These are phyloP conservation scores for Caenorhabditis virilis DNA, from an alignment of 2,888 invertebrate genomes.

Conservation along the genomic window DNA sequence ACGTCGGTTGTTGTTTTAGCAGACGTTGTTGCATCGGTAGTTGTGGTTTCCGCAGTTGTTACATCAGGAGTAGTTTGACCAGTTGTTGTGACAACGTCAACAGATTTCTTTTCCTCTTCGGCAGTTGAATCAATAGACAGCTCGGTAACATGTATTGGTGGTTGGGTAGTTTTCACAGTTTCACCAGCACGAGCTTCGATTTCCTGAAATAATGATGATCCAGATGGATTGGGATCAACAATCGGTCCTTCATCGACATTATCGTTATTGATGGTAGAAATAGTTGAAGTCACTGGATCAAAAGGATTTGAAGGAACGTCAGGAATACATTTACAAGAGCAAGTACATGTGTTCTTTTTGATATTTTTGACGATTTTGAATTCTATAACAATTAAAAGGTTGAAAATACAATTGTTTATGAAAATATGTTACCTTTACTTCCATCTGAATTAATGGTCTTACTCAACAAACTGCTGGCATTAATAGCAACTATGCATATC, in stretches of 20 bases:
- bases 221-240: slow-evolving; percentile 40
- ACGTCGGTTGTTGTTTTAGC: slow-evolving; percentile 7
- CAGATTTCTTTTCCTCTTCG: not conserved
- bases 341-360: slow-evolving; percentile 47
- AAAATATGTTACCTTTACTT: slow-evolving; percentile 28
- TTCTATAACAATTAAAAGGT: slow-evolving; percentile 28
- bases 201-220: slow-evolving; percentile 39
- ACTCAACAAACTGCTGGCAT: slow-evolving; percentile 36
- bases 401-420: not conserved
- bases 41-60: slow-evolving; percentile 3
- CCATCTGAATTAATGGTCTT: slow-evolving; percentile 49
- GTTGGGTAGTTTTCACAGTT: not conserved
- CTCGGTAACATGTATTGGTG: no score
- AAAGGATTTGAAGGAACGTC: slow-evolving; percentile 28
- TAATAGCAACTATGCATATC: slow-evolving; percentile 1
- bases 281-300: slow-evolving; percentile 9
- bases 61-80: not conserved
- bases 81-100: not conserved
- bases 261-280: slow-evolving; percentile 34
- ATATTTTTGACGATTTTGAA: slow-evolving; percentile 50
- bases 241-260: slow-evolving; percentile 43
- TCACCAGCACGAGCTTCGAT: slow-evolving; percentile 25
- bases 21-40: slow-evolving; percentile 1
- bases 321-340: slow-evolving; percentile 47
- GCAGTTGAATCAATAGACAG: slow-evolving; percentile 3